Evolutionary conservation across 1,140 invertebrate species (phyloP).

Genomic region (Drosophila rufa): DNA sequence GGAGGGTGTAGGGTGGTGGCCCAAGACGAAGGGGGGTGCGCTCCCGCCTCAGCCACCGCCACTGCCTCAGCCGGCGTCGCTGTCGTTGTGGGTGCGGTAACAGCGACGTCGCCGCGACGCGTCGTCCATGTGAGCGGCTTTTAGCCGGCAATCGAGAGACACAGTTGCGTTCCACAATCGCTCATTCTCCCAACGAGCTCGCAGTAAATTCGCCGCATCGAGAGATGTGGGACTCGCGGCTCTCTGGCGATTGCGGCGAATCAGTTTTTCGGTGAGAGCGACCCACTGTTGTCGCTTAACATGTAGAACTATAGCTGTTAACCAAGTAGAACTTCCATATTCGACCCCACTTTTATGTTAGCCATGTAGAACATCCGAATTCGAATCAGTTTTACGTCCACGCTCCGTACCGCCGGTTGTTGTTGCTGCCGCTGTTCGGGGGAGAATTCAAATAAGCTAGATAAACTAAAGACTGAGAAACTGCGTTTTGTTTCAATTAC

Average conservation of each 20-base stretch:
- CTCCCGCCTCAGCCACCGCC: conserved; percentile 4
- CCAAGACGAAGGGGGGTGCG: not conserved
- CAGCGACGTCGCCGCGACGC: conserved; percentile 32
- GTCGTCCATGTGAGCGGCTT: conserved; percentile 61
- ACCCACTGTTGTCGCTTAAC: too few species aligned
- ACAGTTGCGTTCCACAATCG: conserved; percentile 52
- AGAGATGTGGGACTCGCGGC: conserved; percentile 3
- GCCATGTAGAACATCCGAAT: conserved; percentile 2
- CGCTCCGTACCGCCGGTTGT: conserved; percentile 59
- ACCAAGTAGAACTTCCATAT: too few species aligned
- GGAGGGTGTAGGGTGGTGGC: not conserved
- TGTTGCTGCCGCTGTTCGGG: conserved; percentile 50
- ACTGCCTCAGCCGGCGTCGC: conserved; percentile 10
- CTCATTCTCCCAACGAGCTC: conserved; percentile 29
- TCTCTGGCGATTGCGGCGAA: conserved; percentile 15
- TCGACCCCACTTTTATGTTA: too few species aligned
- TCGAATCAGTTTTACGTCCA: conserved; percentile 59
- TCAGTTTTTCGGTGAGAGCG: conserved; percentile 48
- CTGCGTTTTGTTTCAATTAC: not conserved
- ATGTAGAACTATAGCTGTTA: too few species aligned
- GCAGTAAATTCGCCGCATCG: conserved; percentile 57
- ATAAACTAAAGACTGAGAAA: conserved; percentile 23
- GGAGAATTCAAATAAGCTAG: not conserved
- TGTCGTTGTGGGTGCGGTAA: conserved; percentile 60
- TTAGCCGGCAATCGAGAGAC: conserved; percentile 55